phyloP scores from a whole-genome alignment of 30 jellyfish, hydroid and myxozoan species.

The Turritopsis rubra region DNA sequence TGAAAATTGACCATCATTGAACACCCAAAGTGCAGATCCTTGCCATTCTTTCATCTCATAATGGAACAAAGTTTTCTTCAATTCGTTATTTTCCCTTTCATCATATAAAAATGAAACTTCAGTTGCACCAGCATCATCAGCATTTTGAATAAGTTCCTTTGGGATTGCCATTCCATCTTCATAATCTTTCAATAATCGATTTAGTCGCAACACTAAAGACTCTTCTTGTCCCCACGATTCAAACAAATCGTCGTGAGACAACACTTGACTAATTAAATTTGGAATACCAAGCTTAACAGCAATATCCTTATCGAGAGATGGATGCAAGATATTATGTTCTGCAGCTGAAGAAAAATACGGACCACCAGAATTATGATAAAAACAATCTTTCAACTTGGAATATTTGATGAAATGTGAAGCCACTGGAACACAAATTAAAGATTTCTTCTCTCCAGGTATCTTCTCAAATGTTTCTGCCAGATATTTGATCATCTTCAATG shows the following conservation, averaged over 20 bases:
- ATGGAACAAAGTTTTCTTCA: constrained; percentile 25
- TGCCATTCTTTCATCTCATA: constrained; percentile 63
- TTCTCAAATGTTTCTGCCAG: constrained; percentile 6
- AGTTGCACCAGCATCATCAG: constrained; percentile 87
- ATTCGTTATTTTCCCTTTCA: constrained; percentile 37
- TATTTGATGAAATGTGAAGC: neutral
- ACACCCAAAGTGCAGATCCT: constrained; percentile 84
- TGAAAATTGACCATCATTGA: constrained; percentile 45
- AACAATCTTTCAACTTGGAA: neutral
- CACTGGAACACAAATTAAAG: constrained; percentile 11
- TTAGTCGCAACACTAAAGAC: constrained; percentile 54
- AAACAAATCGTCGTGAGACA: constrained; percentile 44
- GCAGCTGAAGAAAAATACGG: neutral
- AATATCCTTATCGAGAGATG: constrained; percentile 21
- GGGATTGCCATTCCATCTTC: constrained; percentile 72
- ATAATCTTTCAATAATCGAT: constrained; percentile 50
- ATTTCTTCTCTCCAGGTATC: neutral
- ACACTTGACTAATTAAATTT: constrained; percentile 34
- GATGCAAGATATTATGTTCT: constrained; percentile 30
- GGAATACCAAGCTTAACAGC: constrained; percentile 40
- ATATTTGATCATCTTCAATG: constrained; percentile 7
- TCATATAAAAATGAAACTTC: constrained; percentile 57
- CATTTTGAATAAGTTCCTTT: constrained; percentile 79
- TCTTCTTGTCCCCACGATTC: constrained; percentile 76
- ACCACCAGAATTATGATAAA: neutral